Base-by-base conservation (phyloP, 2,888 invertebrate genomes). In the Chrysopilus asiliformis region DNA sequence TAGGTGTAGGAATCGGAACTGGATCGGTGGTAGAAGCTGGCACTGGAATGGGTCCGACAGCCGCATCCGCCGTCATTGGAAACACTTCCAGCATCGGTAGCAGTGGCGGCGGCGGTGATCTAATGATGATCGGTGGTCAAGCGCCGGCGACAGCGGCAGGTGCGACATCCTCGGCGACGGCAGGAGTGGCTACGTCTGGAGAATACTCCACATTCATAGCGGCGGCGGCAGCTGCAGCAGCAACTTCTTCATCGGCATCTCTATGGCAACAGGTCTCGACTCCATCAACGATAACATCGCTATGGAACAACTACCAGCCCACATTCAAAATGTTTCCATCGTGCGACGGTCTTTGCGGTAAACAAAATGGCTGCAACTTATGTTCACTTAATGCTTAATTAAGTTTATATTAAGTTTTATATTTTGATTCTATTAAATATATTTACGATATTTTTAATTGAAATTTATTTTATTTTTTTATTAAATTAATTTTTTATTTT, bases 301-400 rank as follows among this genome's bases (percentile, higher is more conserved):
- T 29, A 13, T 29, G 29, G 15, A 29, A 14, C 16, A 29, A 29
- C 15, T 29, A 29, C 15, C 29, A 29, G 10, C 10, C 10, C 16
- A 10, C 12, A 29, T 29, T 29, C 15, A 29, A 29, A 29, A n/a
- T 3, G 12, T 29, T 29, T 29, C 6, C 15, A 15, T 10, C 12
- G 16, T 29, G 29, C 15, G 15, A 29, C 16, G 29, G 29, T 5
- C 16, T 29, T 29, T 29, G 29, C 15, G 29, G 7, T 10, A 29
- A 29, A 29, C 15, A 29, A 29, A 29, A 29, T 15, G 29, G 29
- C 15, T 29, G 29, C 29, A 29, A 29, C 15, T 29, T 29, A 26
- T 26, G 26, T 26, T 26, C 26, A 26, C 26, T 26, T 26, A 26
- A 26, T 26, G 26, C 14, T 26, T 26, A 26, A 10, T 10, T 22